Base-by-base conservation (phyloP, 1,140 invertebrate genomes). In the Drosophila melanica region DNA sequence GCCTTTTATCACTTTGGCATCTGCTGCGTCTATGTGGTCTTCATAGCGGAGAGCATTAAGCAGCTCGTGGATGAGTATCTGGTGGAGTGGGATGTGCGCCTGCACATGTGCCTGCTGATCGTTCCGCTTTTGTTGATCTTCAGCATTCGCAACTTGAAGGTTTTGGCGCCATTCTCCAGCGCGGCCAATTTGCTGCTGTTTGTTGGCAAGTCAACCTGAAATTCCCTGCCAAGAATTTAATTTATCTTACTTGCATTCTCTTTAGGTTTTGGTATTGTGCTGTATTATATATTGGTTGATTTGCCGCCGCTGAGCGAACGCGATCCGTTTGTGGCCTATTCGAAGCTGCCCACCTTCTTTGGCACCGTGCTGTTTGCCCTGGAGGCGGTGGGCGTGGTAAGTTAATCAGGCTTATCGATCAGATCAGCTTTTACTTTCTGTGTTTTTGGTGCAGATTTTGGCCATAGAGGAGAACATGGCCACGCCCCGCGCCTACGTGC, bases 1-100 rank as follows among this genome's bases (percentile, higher is more conserved):
- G 95, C 96, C n/a, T 93, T 97, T 42, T 97, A 97, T 72, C 97
- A 98, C 92, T 93, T 98, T 63, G 97, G 97, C 39, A 97, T 98
- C 87, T 98, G 97, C 90, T 97, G 96, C 81, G 96, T 97, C 2
- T 98, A 98, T 92, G 95, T 97, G 27, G 95, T 98, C 4, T 98
- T 98, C 90, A 95, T 98, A 12, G 94, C 96, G 1, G 94, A 95
- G 30, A 97, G 94, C 81, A 93, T 96, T 4, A 95, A 95, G 84
- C 93, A 95, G 93, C 86, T 94, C 18, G 91, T 92, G 7, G 93
- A 94, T 51, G 92, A 92, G 11, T 90, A 93, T 74, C 87, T 90
- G 0, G 60, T 93, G 33, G 79, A 73, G 3, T 91, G 93, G 79
- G 80, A 93, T 18, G 76, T 93, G 0, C 76, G 92, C 3, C 41